Conservation (phyloP, 2,888 invertebrate species). For the Amphipoea lucens region DNA sequence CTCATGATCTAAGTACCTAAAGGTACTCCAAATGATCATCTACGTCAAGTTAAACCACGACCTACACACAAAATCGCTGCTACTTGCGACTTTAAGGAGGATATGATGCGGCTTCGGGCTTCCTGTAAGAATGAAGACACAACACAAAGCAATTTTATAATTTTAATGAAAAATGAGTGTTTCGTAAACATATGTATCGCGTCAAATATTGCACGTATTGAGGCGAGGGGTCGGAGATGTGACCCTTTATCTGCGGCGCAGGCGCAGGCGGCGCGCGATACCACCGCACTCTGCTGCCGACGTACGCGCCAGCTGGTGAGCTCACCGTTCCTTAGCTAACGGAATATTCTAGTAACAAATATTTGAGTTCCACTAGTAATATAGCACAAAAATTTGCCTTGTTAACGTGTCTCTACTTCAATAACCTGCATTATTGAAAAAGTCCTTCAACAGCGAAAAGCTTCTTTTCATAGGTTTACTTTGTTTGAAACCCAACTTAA, state of each 20-base stretch:
- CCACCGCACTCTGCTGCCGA: constrained; percentile 51
- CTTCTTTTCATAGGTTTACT: neutral
- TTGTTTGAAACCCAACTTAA: neutral
- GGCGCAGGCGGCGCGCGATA: constrained; percentile 37
- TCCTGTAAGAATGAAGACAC: constrained; percentile 10
- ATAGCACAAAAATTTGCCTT: neutral
- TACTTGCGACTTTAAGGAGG: constrained; percentile 13
- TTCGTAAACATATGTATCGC: constrained; percentile 41
- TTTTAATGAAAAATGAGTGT: constrained; percentile 10
- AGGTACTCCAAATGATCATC: neutral
- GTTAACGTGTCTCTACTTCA: neutral
- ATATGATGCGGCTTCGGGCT: constrained; percentile 25
- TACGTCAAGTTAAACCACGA: neutral
- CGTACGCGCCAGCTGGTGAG: constrained; percentile 60
- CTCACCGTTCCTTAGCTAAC: constrained; percentile 12
- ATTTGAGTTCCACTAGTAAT: neutral
- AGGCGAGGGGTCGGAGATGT: constrained; percentile 59
- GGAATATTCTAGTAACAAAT: constrained; percentile 37
- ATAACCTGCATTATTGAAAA: neutral
- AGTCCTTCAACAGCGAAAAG: neutral
- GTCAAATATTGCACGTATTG: constrained; percentile 43
- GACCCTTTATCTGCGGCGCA: constrained; percentile 62
- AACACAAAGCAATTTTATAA: constrained; percentile 22
- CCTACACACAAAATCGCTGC: constrained; percentile 16
- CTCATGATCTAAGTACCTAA: neutral